Evolutionary conservation across 1,140 invertebrate species (phyloP).

Genomic region (Penaeus indicus): DNA sequence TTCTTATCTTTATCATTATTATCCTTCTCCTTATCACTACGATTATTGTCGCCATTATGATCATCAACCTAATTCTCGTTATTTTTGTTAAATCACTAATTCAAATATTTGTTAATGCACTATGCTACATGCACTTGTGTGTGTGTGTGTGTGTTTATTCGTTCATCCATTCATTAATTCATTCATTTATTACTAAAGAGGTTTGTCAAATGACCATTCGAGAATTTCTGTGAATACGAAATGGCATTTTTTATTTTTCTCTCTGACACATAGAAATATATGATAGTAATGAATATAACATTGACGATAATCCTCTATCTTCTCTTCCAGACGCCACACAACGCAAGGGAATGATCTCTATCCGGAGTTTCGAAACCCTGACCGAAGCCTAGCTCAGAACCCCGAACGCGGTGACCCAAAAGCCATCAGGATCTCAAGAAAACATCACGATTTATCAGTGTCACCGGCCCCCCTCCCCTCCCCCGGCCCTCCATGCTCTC

Average conservation of each 20-base stretch:
- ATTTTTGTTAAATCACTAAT: neutral
- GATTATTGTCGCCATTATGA: neutral
- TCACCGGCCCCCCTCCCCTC: neutral
- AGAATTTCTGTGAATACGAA: too few species aligned
- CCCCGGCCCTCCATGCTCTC: constrained; percentile 3
- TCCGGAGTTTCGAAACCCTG: too few species aligned
- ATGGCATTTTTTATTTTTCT: too few species aligned
- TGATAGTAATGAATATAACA: too few species aligned
- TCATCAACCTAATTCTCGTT: neutral
- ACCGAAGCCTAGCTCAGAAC: neutral
- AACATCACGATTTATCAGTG: neutral
- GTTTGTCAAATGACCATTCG: neutral
- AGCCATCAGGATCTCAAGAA: neutral
- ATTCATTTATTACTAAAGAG: neutral
- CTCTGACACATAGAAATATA: too few species aligned
- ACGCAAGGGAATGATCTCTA: too few species aligned
- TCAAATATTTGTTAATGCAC: neutral
- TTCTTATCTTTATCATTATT: neutral
- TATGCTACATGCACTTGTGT: neutral
- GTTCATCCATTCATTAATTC: neutral
- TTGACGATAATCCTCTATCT: too few species aligned
- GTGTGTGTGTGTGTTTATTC: neutral
- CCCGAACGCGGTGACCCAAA: neutral
- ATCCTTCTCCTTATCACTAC: too few species aligned
- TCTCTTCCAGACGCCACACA: too few species aligned